Evolutionary conservation across 2,113 vertebrate genomes (phyloP).

Genomic region (Callorhinus ursinus): DNA sequence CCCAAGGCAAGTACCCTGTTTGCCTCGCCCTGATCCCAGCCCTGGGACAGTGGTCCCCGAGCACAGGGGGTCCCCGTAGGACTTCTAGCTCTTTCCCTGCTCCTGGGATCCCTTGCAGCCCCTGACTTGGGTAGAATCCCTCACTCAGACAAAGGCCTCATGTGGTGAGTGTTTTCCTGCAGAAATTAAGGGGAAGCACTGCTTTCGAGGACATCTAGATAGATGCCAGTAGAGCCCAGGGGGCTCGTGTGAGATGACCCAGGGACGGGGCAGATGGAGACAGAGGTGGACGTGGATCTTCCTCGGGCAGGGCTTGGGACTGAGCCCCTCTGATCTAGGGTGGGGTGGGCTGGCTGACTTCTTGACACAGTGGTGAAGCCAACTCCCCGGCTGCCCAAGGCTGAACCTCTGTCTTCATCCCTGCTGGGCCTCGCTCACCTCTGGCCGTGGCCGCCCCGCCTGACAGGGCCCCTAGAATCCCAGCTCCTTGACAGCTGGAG

Average conservation of each 20-base stretch:
- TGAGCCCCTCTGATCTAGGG: neutral
- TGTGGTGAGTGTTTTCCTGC: accelerated
- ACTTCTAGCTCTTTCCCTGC: neutral
- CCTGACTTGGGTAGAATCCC: neutral
- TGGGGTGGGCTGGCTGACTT: neutral
- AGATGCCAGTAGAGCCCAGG: neutral
- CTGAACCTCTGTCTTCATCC: neutral
- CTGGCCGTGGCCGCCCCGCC: accelerated
- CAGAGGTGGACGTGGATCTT: neutral
- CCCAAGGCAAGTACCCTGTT: neutral
- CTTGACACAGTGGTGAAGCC: neutral
- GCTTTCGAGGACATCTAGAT: too few relatives aligned
- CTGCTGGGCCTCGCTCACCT: neutral
- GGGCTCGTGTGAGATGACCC: accelerated
- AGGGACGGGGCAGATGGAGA: accelerated
- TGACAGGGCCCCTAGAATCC: neutral
- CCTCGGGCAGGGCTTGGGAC: neutral
- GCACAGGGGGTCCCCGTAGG: accelerated
- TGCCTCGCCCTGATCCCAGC: neutral
- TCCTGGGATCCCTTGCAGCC: neutral
- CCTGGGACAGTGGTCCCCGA: accelerated
- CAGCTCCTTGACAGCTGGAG: neutral
- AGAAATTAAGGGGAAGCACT: neutral
- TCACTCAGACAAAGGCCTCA: accelerated
- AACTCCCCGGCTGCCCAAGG: neutral